These are phyloP conservation scores for Metalampra italica DNA, from an alignment of 2,888 invertebrate genomes.

Conservation along the genomic window DNA sequence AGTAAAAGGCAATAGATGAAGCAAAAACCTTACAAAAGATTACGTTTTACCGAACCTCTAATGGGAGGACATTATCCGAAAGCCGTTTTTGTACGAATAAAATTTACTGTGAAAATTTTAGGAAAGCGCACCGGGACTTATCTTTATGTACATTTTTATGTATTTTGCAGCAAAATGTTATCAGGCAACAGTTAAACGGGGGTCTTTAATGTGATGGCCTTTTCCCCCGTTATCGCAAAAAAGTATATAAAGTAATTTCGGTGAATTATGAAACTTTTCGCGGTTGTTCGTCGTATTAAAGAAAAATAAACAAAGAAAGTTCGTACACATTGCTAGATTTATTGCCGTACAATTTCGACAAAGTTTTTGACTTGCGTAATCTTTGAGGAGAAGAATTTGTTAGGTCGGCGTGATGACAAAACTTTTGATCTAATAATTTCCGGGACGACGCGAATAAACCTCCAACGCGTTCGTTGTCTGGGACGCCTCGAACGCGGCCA, in stretches of 20 bases:
- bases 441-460: constrained; percentile 24
- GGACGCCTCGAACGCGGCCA: constrained; percentile 29
- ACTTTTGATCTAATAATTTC: constrained; percentile 28
- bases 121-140: constrained; percentile 50
- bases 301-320: constrained; percentile 44
- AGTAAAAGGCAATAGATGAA: constrained; percentile 35
- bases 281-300: constrained; percentile 32
- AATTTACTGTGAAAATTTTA: constrained; percentile 59
- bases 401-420: constrained; percentile 30
- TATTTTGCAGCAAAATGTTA: constrained; percentile 58
- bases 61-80: constrained; percentile 63
- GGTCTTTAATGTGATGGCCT: constrained; percentile 45
- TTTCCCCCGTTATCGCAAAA: constrained; percentile 43
- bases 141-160: constrained; percentile 69
- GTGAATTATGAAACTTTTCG: constrained; percentile 48
- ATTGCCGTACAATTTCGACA: constrained; percentile 39
- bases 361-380: constrained; percentile 44
- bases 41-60: constrained; percentile 56
- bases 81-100: constrained; percentile 60
- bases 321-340: constrained; percentile 41
- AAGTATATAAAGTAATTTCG: constrained; percentile 53
- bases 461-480: constrained; percentile 13
- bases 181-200: constrained; percentile 51
- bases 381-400: constrained; percentile 36
- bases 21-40: constrained; percentile 46